Evolutionary conservation across 2,797 vertebrate genomes (phyloP).

Genomic region (Propithecus deckenii): DNA sequence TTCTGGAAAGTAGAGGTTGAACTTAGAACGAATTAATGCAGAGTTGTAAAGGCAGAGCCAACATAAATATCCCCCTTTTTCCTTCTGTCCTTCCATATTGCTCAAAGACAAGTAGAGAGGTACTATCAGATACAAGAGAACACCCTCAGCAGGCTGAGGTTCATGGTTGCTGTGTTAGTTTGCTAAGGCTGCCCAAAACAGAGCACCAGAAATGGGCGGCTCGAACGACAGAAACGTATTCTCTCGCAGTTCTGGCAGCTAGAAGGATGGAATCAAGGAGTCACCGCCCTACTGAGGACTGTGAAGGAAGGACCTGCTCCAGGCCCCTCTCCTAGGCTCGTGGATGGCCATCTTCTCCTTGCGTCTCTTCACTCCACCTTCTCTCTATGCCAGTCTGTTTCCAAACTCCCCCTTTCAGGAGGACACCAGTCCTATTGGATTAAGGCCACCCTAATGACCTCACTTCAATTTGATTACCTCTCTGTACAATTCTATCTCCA

Average conservation of each 20-base stretch:
- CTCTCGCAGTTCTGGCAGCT: neutral
- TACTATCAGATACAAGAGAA: neutral
- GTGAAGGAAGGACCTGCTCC: neutral
- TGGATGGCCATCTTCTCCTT: accelerated
- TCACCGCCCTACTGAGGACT: neutral
- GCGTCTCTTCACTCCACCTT: neutral
- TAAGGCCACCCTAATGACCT: neutral
- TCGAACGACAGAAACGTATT: neutral
- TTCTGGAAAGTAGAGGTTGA: neutral
- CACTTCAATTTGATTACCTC: neutral
- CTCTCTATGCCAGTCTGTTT: neutral
- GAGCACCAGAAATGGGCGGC: accelerated
- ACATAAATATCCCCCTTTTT: too few species aligned
- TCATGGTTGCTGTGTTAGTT: accelerated
- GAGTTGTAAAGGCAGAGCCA: neutral
- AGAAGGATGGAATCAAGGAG: neutral
- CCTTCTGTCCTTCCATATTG: neutral
- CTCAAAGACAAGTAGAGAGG: neutral
- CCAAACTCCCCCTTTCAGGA: neutral
- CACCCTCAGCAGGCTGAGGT: neutral
- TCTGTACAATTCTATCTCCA: neutral
- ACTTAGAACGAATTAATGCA: neutral
- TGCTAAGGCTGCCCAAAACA: too few species aligned
- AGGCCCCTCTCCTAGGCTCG: too few species aligned
- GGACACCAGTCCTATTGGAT: neutral